Evolutionary conservation across 1,140 invertebrate species (phyloP), one percentile per base, ranked within the genome.

Genomic region (Ceratitis capitata): DNA sequence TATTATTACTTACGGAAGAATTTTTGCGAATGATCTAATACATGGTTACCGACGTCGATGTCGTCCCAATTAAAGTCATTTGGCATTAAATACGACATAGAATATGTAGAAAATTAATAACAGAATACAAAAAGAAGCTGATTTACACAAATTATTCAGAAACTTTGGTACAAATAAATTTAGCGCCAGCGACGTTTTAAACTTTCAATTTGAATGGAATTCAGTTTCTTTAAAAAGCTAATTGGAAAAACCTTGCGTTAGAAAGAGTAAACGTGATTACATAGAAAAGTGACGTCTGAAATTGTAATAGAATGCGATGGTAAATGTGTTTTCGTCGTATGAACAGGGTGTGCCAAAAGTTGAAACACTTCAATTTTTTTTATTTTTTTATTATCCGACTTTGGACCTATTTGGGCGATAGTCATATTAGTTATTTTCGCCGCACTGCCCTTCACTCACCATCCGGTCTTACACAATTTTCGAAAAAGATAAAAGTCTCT

Each of bases 61-160:
- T 85, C 85, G 29, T 87, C 86, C 86, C 86, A 87, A 64, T 87
- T 85, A 26, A 74, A 86, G 49, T 86, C 53, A 35, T 64, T 26
- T 42, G 5, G 7, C 39, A 23, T 47, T 58, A 61, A 32, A 49
- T 47, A 83, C 12, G 53, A 35, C 78, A 85, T 85, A 9, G 35
- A 45, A 78, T 45, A 26, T 9, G 9, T 23, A 6, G 6, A 19
- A 26, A 42, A 42, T 10, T 9, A 78, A 78, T 35, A 5, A 78
- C 6, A 45, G 10, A 10, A 26, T 47, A 47, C 23, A 0, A 0
- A 39, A 45, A 16, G 5, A 19, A 78, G 45, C 7, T 12, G 4
- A 74, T 26, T 78, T 7, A 78, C 69, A 14, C 23, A 23, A 78
- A 45, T 45, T 10, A 42, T 74, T n/a, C 35, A 78, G 4, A 78